Evolutionary conservation across 2,888 invertebrate species (phyloP).

Genomic region (Lamellibrachia columna): DNA sequence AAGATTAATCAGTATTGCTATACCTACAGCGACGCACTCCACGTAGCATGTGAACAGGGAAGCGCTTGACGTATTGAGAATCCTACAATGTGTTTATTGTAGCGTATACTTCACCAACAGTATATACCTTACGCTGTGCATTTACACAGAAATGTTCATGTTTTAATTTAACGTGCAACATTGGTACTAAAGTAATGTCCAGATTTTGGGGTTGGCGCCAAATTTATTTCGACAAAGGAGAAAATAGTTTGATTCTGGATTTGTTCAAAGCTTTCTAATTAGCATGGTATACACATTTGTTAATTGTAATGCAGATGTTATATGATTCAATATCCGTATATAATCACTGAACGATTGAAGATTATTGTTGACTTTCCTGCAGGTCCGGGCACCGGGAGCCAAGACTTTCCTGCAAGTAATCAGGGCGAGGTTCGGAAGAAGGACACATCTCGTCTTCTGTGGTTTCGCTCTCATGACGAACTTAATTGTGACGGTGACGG

Average conservation of each 20-base stretch:
- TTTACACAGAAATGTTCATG: too few relatives aligned
- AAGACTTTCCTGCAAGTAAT: constrained; percentile 66
- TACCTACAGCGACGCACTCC: too few relatives aligned
- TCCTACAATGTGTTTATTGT: too few relatives aligned
- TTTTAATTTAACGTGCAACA: too few relatives aligned
- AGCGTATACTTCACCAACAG: too few relatives aligned
- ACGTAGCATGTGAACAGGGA: too few relatives aligned
- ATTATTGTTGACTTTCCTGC: background rate
- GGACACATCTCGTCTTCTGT: constrained; percentile 61
- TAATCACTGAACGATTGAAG: background rate
- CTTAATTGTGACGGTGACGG: constrained; percentile 64
- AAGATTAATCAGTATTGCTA: too few relatives aligned
- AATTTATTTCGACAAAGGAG: background rate
- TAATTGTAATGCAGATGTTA: background rate
- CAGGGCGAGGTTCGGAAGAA: constrained; percentile 60
- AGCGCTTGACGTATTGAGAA: too few relatives aligned
- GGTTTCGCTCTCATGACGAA: constrained; percentile 63
- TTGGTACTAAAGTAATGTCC: too few relatives aligned
- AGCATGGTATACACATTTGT: background rate
- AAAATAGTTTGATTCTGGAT: background rate
- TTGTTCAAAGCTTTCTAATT: background rate
- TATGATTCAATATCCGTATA: background rate
- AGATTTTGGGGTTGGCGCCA: too few relatives aligned
- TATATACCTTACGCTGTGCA: too few relatives aligned
- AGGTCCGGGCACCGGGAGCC: constrained; percentile 63